Base-by-base conservation (phyloP, 2,888 invertebrate species). In the Operophtera brumata region DNA sequence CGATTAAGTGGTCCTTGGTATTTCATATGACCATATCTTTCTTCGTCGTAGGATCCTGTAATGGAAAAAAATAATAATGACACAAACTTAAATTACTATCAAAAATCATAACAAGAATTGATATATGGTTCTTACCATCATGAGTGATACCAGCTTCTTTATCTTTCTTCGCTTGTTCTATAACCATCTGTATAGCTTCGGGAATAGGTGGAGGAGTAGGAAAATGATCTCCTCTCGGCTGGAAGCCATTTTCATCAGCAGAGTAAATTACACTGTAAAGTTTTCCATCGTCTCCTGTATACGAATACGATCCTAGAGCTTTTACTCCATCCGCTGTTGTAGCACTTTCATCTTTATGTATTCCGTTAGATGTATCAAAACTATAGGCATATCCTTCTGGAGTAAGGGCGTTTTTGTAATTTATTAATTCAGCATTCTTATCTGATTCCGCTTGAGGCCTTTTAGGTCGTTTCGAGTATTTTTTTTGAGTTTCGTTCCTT, bases 181-280 rank as follows among this genome's bases (percentile, higher is more conserved):
- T 83, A 12, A 82, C 74, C 49, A 67, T 75, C 40, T 83, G 68
- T 12, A 85, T 86, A 20, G 80, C 86, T 60, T 82, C 79, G 42
- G 89, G 86, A 47, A 87, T 75, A 0, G 85, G 85, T 2, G 86
- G 88, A 47, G 79, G 80, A 2, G 88, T 86, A 8, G 89, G 89
- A 26, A 88, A 69, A 65, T 89, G 88, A 53, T 84, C 86, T 48
- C 88, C 87, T 28, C 57, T 67, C 2, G 89, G 83, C 62, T 63
- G 73, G 46, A 82, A 89, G 0, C 88, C 88, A 62, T 86, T 84
- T 68, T 88, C 85, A 70, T 88, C 86, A 36, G 89, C 88, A 1
- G 82, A 77, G 43, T 88, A 88, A 25, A 62, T 62, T 0, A 88
- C 68, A 32, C 66, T 77, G 30, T 87, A 88, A 0, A 78, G 14